These are phyloP conservation scores for Mionectes macconnelli DNA, from an alignment of 2,113 vertebrate genomes.

Conservation along the genomic window DNA sequence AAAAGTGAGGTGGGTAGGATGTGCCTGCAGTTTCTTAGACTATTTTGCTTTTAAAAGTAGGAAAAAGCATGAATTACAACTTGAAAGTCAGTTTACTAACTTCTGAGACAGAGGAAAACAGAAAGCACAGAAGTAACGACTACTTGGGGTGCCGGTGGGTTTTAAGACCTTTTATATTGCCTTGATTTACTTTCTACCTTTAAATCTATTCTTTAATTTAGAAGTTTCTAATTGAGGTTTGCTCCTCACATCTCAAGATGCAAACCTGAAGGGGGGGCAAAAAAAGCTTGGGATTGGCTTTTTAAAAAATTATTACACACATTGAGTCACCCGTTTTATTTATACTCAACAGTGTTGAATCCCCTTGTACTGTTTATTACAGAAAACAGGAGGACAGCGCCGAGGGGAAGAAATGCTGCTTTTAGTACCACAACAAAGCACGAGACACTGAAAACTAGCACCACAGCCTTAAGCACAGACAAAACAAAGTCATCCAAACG, in stretches of 20 bases:
- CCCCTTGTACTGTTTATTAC: background rate
- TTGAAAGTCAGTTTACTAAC: background rate
- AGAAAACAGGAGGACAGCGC: background rate
- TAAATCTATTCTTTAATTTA: background rate
- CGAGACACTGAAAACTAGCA: background rate
- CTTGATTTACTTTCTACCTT: background rate
- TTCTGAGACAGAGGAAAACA: background rate
- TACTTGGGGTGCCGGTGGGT: background rate
- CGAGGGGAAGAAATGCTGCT: background rate
- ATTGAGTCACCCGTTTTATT: background rate
- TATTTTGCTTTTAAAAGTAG: background rate
- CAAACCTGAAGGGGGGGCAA: background rate
- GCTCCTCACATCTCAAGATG: background rate
- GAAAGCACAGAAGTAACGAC: background rate
- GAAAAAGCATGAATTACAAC: background rate
- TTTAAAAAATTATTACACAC: background rate
- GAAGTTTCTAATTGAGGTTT: background rate
- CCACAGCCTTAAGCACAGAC: slow-evolving; percentile 2
- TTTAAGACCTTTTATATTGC: background rate
- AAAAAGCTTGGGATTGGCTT: background rate
- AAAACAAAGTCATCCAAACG: slow-evolving; percentile 53
- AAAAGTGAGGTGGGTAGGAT: background rate
- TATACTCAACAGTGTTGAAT: slow-evolving; percentile 17
- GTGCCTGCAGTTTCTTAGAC: background rate
- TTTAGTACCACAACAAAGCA: slow-evolving; percentile 41